Evolutionary conservation across 2,797 vertebrate species (phyloP).

Genomic region (Cygnus olor): DNA sequence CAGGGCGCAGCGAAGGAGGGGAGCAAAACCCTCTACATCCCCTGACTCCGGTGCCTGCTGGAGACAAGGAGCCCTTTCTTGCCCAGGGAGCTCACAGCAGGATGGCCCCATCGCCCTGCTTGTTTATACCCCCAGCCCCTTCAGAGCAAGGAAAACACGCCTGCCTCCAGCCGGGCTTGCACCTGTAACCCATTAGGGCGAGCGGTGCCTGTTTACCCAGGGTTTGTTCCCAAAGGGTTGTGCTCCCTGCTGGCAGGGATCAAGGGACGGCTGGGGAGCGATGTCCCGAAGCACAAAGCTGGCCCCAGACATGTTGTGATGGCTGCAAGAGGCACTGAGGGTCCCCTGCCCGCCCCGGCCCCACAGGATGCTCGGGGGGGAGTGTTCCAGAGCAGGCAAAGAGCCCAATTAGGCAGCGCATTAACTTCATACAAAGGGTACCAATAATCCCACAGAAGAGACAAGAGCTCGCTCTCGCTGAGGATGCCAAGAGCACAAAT

Average conservation of each 20-base stretch:
- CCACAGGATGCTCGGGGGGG: background rate
- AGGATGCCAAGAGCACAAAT: conserved; percentile 61
- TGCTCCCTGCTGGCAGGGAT: conserved; percentile 13
- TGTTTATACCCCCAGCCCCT: conserved; percentile 31
- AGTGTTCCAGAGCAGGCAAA: background rate
- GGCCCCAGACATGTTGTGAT: background rate
- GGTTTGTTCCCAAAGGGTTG: background rate
- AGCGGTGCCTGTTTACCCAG: background rate
- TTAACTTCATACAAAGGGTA: conserved; percentile 44
- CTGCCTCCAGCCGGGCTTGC: conserved; percentile 13
- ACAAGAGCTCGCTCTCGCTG: background rate
- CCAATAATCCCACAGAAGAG: conserved; percentile 47
- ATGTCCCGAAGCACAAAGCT: background rate
- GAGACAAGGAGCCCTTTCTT: conserved; percentile 77
- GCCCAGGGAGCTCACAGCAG: background rate
- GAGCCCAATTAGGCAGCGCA: background rate
- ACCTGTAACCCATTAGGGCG: conserved; percentile 28
- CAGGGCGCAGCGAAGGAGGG: conserved; percentile 31
- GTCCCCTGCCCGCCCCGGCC: background rate
- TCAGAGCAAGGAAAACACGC: conserved; percentile 70
- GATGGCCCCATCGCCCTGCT: conserved; percentile 42
- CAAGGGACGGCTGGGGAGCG: background rate
- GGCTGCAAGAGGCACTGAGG: background rate
- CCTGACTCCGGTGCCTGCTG: background rate
- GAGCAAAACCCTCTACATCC: background rate